phyloP scores from a whole-genome alignment of 2,888 invertebrate genomes.

The Chromoteleia sp. region DNA sequence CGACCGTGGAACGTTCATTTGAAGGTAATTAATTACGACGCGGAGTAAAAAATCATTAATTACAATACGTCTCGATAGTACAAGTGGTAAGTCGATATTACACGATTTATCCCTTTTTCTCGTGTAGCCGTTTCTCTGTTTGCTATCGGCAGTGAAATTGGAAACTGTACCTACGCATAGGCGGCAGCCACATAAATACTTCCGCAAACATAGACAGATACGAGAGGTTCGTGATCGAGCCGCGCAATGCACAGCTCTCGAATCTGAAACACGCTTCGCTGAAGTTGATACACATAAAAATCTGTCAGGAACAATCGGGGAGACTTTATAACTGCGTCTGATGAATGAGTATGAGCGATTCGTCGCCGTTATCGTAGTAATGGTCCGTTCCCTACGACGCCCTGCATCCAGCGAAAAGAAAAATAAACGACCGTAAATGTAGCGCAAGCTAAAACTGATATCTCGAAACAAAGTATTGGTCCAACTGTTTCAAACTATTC shows the following conservation, averaged over 20 bases:
- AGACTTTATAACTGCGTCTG: constrained; percentile 65
- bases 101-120: constrained; percentile 64
- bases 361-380: constrained; percentile 48
- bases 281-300: constrained; percentile 71
- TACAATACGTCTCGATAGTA: constrained; percentile 43
- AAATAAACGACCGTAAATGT: constrained; percentile 9
- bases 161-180: constrained; percentile 66
- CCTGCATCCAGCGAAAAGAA: constrained; percentile 1
- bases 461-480: too few species aligned
- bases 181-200: constrained; percentile 67
- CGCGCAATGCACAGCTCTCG: constrained; percentile 52
- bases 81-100: constrained; percentile 65
- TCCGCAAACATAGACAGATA: constrained; percentile 67
- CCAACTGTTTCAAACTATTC: too few species aligned
- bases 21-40: constrained; percentile 47
- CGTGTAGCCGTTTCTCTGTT: constrained; percentile 55
- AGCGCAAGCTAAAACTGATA: too few species aligned
- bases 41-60: constrained; percentile 56
- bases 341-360: constrained; percentile 58
- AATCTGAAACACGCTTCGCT: constrained; percentile 63
- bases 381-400: constrained; percentile 45
- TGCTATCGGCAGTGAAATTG: constrained; percentile 68
- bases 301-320: constrained; percentile 68
- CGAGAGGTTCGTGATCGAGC: constrained; percentile 58
- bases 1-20: constrained; percentile 18